phyloP scores from a whole-genome alignment of 2,113 vertebrate species.

The Reinhardtius hippoglossoides region DNA sequence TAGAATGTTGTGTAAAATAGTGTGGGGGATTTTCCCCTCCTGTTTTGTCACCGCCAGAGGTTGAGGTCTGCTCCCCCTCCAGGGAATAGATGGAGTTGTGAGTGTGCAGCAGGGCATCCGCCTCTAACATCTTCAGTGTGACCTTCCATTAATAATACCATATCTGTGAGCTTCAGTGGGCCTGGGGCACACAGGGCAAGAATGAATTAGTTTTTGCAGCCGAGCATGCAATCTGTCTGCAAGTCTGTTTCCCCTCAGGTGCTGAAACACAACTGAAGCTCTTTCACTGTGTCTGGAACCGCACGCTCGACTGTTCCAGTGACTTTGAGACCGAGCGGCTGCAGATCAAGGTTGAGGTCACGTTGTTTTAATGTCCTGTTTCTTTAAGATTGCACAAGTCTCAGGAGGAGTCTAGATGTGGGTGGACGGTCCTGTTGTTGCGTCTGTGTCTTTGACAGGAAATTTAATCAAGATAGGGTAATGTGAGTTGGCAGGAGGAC shows the following conservation, averaged over 20 bases:
- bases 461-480: conserved; percentile 54
- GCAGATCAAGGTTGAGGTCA: conserved; percentile 41
- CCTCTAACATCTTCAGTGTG: too few relatives aligned
- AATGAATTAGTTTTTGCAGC: not conserved
- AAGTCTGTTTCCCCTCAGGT: not conserved
- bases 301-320: not conserved
- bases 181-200: not conserved
- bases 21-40: too few relatives aligned
- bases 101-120: not conserved
- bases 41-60: too few relatives aligned
- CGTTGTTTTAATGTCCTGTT: conserved; percentile 40
- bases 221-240: not conserved
- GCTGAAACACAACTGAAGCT: conserved; percentile 26
- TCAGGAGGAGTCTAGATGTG: conserved; percentile 21
- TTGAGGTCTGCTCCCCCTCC: not conserved
- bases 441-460: conserved; percentile 55
- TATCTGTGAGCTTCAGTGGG: not conserved
- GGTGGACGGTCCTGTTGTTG: conserved; percentile 33
- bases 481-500: conserved; percentile 22
- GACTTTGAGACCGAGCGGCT: conserved; percentile 18
- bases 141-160: not conserved
- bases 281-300: not conserved
- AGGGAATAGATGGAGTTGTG: not conserved
- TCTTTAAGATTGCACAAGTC: conserved; percentile 53
- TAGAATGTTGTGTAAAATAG: too few relatives aligned